Base-by-base conservation (phyloP, 1,140 invertebrate species). In the Pantala flavescens region DNA sequence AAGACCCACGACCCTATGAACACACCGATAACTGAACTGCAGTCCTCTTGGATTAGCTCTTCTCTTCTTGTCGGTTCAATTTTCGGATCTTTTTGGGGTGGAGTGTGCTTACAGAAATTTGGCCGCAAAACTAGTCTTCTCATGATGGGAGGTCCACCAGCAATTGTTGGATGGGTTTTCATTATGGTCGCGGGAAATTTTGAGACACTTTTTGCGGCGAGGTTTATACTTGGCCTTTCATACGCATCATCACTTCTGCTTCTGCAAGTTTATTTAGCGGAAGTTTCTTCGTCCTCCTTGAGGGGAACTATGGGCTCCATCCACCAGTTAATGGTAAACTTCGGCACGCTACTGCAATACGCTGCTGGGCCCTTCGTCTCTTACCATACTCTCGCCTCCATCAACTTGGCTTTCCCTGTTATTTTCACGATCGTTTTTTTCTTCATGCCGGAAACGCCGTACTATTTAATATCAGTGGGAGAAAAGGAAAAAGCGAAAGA, bases 381-480 rank as follows among this genome's bases (percentile, higher is more conserved):
- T 21, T 87, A 87, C 72, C 82, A 86, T 24, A 82, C 85, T 0
- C 84, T 88, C 19, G 86, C 87, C 0, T 82, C 84, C 21, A 84
- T 89, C 71, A 87, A 86, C 76, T 83, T 88, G 24, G 78, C 84
- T 0, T 80, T 89, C 24, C 85, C 89, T 0, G 80, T 88, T 0
- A 76, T 89, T 1, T 88, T 90, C 76, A 84, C 90, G 14, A 75
- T 89, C 0, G 86, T 85, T 0, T 90, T 92, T 80, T 83, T 83
- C 55, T 88, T 86, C 78, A 88, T 93, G 84, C 91, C 92, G 0
- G 93, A 95, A 82, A 92, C 92, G 12, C 92, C 93, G 0, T 88
- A 93, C 77, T 94, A 88, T 77, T 84, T 88, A 36, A 82, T 87
- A 0, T 86, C 85, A 72, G 86, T 86, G 23, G 86, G 87, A 0